phyloP scores from a whole-genome alignment of 2,113 vertebrate species.

The Elephas maximus region DNA sequence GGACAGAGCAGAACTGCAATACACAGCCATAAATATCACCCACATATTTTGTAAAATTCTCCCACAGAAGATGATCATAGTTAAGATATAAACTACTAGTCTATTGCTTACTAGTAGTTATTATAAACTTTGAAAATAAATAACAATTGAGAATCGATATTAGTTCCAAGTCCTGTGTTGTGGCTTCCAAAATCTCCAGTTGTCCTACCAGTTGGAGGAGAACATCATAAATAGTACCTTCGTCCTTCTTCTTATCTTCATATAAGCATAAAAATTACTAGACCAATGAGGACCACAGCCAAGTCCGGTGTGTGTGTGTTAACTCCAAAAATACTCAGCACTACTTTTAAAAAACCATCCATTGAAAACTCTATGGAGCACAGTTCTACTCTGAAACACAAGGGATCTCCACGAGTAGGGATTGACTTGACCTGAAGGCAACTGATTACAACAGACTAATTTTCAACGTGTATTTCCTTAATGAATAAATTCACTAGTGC shows the following conservation, averaged over 20 bases:
- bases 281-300: not conserved
- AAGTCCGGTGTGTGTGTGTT: not conserved
- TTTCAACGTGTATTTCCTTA: conserved; percentile 2
- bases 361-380: not conserved
- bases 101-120: not conserved
- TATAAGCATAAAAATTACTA: not conserved
- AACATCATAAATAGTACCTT: not conserved
- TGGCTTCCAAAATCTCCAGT: not conserved
- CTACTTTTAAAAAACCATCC: not conserved
- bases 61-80: not conserved
- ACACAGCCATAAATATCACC: not conserved
- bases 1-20: too few species aligned
- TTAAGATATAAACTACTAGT: not conserved
- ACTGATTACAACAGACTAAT: not conserved
- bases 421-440: not conserved
- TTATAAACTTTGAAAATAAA: not conserved
- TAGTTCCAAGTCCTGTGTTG: not conserved
- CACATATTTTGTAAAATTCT: not conserved
- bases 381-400: not conserved
- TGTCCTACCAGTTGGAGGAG: not conserved
- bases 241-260: not conserved
- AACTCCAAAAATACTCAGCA: not conserved
- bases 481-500: not conserved
- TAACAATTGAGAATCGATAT: not conserved
- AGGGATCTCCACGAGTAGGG: not conserved